Conservation (phyloP, 2,888 invertebrate genomes). For the Papilio protenor region DNA sequence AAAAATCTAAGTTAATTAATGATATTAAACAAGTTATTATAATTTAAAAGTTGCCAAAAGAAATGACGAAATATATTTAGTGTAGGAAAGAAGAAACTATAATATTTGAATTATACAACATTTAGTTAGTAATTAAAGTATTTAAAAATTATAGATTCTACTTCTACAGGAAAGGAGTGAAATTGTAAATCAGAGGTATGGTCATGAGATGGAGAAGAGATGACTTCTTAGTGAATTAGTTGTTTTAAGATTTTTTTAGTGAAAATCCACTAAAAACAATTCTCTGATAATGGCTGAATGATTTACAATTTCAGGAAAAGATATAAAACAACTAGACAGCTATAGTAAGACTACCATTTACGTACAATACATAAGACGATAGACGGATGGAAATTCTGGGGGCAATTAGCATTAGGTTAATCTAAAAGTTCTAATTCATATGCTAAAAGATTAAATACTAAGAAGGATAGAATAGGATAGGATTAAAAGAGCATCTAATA, state of each 20-base stretch:
- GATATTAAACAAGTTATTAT: background rate
- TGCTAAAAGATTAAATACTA: conserved; percentile 56
- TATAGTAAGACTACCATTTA: conserved; percentile 75
- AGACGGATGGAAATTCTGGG: conserved; percentile 86
- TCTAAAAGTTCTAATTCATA: conserved; percentile 58
- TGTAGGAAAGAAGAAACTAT: background rate
- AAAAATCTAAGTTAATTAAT: background rate
- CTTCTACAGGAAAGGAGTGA: conserved; percentile 28
- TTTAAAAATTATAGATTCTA: conserved; percentile 1
- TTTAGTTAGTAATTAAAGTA: conserved; percentile 15
- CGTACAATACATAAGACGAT: conserved; percentile 80
- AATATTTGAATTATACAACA: background rate
- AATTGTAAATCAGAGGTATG: conserved; percentile 35
- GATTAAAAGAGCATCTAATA: conserved; percentile 50
- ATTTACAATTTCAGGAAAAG: conserved; percentile 52
- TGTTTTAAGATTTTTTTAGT: background rate
- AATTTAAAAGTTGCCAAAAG: background rate
- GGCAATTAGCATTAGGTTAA: conserved; percentile 78
- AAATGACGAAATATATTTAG: background rate
- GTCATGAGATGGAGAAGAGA: background rate
- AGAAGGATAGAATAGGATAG: conserved; percentile 47
- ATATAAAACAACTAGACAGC: conserved; percentile 68
- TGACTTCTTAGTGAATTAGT: no score
- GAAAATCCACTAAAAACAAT: conserved; percentile 25
- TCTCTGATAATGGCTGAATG: conserved; percentile 26